phyloP scores from a whole-genome alignment of 1,140 invertebrate species.

The Tyrophagus putrescentiae region DNA sequence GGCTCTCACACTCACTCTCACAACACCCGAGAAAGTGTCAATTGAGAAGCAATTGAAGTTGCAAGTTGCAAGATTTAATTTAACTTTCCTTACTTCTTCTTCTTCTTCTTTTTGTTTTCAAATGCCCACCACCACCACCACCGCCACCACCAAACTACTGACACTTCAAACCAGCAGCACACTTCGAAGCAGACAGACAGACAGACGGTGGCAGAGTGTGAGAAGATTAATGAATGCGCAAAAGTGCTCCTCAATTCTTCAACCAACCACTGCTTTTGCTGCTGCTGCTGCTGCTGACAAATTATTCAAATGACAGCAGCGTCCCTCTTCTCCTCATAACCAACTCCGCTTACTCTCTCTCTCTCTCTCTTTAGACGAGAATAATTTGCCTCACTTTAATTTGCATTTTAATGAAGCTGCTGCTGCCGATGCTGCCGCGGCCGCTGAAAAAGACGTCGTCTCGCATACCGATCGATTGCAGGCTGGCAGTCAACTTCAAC shows the following conservation, averaged over 20 bases:
- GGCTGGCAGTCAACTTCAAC: background rate
- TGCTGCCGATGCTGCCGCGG: too few species aligned
- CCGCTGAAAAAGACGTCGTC: background rate
- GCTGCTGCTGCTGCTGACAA: too few species aligned
- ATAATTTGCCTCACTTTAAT: slow-evolving; percentile 8
- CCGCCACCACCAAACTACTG: too few species aligned
- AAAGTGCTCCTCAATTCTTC: background rate
- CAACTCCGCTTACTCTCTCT: too few species aligned
- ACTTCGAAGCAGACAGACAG: background rate
- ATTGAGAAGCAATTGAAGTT: background rate
- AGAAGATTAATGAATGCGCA: background rate
- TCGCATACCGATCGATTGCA: slow-evolving; percentile 2
- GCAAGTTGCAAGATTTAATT: background rate
- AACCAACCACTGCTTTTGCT: too few species aligned
- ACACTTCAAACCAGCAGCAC: background rate
- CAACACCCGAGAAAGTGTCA: background rate
- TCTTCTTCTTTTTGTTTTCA: too few species aligned
- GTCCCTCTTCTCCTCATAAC: too few species aligned
- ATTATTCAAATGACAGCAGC: slow-evolving; percentile 15
- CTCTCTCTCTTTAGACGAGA: background rate
- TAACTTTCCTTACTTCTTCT: background rate
- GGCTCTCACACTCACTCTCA: too few species aligned
- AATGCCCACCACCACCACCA: too few species aligned
- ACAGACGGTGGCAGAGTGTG: background rate
- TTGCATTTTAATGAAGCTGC: slow-evolving; percentile 6